Percentiles rank a stretch among this genome's conserved stretches.
phyloP scores from a whole-genome alignment of 2,113 vertebrate genomes.

The Sigmodon hispidus region DNA sequence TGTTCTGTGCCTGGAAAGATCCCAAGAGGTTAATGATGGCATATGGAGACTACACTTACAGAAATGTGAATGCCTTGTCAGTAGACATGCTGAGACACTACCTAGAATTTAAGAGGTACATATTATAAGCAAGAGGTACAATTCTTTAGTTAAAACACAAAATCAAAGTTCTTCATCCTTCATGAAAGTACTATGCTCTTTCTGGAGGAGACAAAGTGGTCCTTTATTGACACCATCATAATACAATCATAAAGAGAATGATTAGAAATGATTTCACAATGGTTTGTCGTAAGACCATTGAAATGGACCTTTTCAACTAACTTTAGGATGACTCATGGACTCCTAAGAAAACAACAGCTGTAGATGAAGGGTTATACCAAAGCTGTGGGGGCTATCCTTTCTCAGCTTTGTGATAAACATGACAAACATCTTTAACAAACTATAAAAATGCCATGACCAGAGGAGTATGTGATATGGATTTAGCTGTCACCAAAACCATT shows the following conservation, averaged over 20 bases:
- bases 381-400: constrained; percentile 93
- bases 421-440: constrained; percentile 84
- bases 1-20: constrained; percentile 96
- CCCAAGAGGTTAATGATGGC: constrained; percentile 96
- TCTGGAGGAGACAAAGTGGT: constrained; percentile 95
- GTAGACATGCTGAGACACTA: constrained; percentile 91
- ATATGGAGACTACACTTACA: constrained; percentile 94
- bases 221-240: constrained; percentile 94
- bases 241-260: constrained; percentile 91
- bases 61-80: constrained; percentile 83
- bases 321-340: constrained; percentile 93
- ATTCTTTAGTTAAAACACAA: constrained; percentile 95
- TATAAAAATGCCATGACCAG: constrained; percentile 94
- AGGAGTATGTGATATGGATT: constrained; percentile 84
- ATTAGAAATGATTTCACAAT: constrained; percentile 95
- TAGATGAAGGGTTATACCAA: constrained; percentile 94
- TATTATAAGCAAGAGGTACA: constrained; percentile 96
- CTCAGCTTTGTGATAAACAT: constrained; percentile 85
- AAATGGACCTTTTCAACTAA: constrained; percentile 95
- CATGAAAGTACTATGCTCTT: constrained; percentile 95
- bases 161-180: constrained; percentile 93
- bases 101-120: constrained; percentile 92
- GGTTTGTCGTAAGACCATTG: constrained; percentile 92
- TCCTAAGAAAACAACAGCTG: constrained; percentile 94
- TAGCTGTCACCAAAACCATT: too few species aligned